These are phyloP conservation scores for Dinoponera quadriceps DNA, from an alignment of 1,140 invertebrate genomes.

Conservation along the genomic window DNA sequence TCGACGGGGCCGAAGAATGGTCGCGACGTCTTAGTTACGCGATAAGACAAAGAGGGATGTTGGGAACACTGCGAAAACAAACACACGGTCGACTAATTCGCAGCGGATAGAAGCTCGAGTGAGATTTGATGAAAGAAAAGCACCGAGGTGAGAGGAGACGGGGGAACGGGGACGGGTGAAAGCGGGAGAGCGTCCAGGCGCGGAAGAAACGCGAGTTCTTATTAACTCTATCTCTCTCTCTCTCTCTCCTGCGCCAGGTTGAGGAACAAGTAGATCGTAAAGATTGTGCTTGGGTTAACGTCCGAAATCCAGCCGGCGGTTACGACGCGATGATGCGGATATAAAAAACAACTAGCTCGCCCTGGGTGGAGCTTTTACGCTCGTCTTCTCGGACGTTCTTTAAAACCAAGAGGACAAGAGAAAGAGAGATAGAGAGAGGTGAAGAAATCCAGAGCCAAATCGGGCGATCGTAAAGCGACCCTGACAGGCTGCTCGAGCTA, in stretches of 20 bases:
- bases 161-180: not conserved
- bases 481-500: slow-evolving; percentile 3
- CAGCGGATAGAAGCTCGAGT: slow-evolving; percentile 19
- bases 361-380: slow-evolving; percentile 15
- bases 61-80: slow-evolving; percentile 24
- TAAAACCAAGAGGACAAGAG: slow-evolving; percentile 5
- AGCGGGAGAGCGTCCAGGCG: not conserved
- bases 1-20: slow-evolving; percentile 36
- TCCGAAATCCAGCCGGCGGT: slow-evolving; percentile 25
- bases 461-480: slow-evolving; percentile 25
- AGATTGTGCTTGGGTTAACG: slow-evolving; percentile 56
- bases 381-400: slow-evolving; percentile 20
- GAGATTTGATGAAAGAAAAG: slow-evolving; percentile 58
- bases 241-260: not conserved
- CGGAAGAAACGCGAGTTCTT: not conserved
- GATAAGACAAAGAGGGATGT: not conserved
- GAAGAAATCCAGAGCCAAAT: slow-evolving; percentile 10
- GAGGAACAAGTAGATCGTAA: slow-evolving; percentile 70
- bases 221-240: not conserved
- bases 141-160: not conserved
- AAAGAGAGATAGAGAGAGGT: not conserved
- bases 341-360: slow-evolving; percentile 49
- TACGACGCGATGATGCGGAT: slow-evolving; percentile 58
- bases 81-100: slow-evolving; percentile 29
- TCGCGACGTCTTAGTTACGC: slow-evolving; percentile 31